A percentile compares a stretch with the other conserved stretches of the same genome.
Evolutionary conservation across 2,888 invertebrate genomes (phyloP).

Genomic region (Xestia rhomboidea): DNA sequence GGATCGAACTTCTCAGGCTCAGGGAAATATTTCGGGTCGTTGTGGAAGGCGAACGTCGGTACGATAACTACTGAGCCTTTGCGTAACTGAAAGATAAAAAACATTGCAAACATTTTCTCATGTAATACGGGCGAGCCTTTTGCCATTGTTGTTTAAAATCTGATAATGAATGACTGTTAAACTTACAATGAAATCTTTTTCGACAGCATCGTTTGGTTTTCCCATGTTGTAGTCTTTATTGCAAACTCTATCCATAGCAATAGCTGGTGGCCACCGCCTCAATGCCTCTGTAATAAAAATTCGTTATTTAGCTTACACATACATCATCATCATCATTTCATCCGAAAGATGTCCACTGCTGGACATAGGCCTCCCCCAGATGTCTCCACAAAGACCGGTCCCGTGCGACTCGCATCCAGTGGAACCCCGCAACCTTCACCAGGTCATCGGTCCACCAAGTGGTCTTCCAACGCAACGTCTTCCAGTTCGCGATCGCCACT

Average conservation of each 20-base stretch:
- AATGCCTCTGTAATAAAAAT: constrained; percentile 76
- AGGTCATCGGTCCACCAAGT: no score
- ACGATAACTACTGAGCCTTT: constrained; percentile 79
- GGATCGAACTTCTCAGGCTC: constrained; percentile 91
- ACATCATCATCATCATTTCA: no score
- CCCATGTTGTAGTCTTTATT: constrained; percentile 86
- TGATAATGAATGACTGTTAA: neutral
- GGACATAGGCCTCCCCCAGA: no score
- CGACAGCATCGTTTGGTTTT: constrained; percentile 71
- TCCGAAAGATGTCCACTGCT: no score
- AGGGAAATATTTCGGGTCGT: constrained; percentile 88
- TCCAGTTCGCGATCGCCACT: no score
- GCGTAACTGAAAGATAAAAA: constrained; percentile 68
- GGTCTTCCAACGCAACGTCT: no score
- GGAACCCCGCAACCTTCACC: no score
- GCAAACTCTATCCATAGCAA: constrained; percentile 85
- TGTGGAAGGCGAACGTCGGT: constrained; percentile 85
- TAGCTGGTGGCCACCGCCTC: constrained; percentile 85
- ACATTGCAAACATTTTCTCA: neutral
- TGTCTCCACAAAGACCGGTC: no score
- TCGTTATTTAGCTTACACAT: no score
- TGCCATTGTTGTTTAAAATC: neutral
- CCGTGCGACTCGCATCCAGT: no score
- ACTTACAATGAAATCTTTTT: constrained; percentile 38
- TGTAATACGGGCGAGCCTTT: neutral